phyloP scores from a whole-genome alignment of 2,113 vertebrate genomes.

The Hemichromis elongatus region DNA sequence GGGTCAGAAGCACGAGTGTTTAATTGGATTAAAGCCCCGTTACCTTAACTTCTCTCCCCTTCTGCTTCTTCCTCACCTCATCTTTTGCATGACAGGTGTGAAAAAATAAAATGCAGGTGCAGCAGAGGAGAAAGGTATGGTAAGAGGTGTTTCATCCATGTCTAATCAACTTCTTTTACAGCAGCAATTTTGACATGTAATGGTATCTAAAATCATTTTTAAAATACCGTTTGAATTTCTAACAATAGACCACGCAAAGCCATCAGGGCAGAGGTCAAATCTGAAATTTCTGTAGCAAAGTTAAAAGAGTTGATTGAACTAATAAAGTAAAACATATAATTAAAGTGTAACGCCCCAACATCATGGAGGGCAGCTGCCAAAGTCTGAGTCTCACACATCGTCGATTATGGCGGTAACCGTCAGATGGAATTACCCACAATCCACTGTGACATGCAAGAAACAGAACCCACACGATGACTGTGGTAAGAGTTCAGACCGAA shows the following conservation, averaged over 20 bases:
- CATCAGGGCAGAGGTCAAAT: not conserved
- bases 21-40: not conserved
- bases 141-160: not conserved
- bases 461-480: not conserved
- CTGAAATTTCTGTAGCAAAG: not conserved
- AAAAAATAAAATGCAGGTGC: not conserved
- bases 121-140: not conserved
- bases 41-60: not conserved
- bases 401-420: not conserved
- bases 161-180: not conserved
- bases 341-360: not conserved
- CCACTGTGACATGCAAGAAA: not conserved
- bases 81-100: not conserved
- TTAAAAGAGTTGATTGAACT: not conserved
- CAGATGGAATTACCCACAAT: not conserved
- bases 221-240: not conserved
- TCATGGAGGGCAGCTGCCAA: not conserved
- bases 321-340: not conserved
- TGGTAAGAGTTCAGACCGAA: not conserved
- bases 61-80: not conserved
- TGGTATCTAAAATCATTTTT: too few species aligned
- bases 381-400: not conserved
- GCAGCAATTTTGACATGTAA: too few species aligned
- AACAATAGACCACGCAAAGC: not conserved
- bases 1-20: not conserved